Evolutionary conservation across 2,113 vertebrate species (phyloP).

Genomic region (Archilochus colubris): DNA sequence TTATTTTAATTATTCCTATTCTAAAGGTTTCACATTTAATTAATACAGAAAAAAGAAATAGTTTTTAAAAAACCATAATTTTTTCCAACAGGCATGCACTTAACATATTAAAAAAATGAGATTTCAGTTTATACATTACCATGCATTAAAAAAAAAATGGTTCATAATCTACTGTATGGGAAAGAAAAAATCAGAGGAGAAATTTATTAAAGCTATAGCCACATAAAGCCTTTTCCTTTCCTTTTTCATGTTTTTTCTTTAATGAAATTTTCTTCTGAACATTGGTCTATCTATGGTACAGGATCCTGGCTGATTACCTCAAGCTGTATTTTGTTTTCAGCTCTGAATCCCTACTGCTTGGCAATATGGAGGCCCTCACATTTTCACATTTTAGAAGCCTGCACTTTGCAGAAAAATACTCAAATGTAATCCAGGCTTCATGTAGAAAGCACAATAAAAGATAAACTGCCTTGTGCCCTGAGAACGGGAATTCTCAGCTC

Average conservation of each 20-base stretch:
- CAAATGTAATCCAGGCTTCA: not conserved
- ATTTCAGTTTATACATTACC: not conserved
- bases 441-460: not conserved
- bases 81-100: not conserved
- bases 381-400: not conserved
- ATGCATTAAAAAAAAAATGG: not conserved
- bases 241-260: not conserved
- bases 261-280: slow-evolving; percentile 1
- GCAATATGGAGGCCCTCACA: not conserved
- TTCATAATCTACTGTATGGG: not conserved
- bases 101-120: not conserved
- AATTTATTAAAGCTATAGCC: not conserved
- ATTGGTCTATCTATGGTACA: not conserved
- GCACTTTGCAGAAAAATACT: not conserved
- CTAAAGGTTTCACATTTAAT: not conserved
- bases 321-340: slow-evolving; percentile 11
- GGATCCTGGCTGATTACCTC: not conserved
- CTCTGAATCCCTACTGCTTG: not conserved
- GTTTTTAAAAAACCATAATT: not conserved
- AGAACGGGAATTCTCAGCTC: not conserved
- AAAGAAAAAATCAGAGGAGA: not conserved
- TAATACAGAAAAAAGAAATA: not conserved
- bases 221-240: not conserved
- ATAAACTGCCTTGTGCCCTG: not conserved
- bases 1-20: slow-evolving; percentile 21